phyloP scores from a whole-genome alignment of 1,140 invertebrate genomes.

The Holotrichia oblita region DNA sequence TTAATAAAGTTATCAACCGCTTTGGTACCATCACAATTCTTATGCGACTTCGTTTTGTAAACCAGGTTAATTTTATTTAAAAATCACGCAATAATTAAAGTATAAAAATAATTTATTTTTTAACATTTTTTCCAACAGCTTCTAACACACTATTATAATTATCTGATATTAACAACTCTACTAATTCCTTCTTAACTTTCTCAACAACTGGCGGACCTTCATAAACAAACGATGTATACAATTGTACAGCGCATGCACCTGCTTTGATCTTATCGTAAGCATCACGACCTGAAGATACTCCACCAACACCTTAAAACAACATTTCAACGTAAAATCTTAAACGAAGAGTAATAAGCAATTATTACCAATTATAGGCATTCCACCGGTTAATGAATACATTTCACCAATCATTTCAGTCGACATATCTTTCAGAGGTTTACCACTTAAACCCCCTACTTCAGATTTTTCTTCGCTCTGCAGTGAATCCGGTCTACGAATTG shows the following conservation, averaged over 20 bases:
- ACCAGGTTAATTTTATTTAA: too few relatives aligned
- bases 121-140: conserved; percentile 68
- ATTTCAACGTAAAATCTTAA: neutral
- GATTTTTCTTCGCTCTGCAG: conserved; percentile 60
- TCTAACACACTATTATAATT: conserved; percentile 69
- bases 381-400: conserved; percentile 87
- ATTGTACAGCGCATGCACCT: conserved; percentile 87
- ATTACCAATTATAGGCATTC: conserved; percentile 64
- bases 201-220: conserved; percentile 81
- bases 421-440: conserved; percentile 79
- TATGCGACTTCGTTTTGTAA: too few relatives aligned
- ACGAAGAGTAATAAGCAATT: neutral
- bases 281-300: conserved; percentile 84
- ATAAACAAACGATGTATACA: conserved; percentile 90
- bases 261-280: conserved; percentile 93
- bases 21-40: too few relatives aligned
- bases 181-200: conserved; percentile 86
- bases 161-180: conserved; percentile 69
- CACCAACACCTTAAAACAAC: conserved; percentile 81
- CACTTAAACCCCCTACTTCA: conserved; percentile 91
- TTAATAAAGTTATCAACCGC: too few relatives aligned
- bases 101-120: conserved; percentile 38
- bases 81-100: neutral
- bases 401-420: conserved; percentile 88
- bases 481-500: conserved; percentile 73